phyloP scores from a whole-genome alignment of 2,113 vertebrate genomes.

The Edolisoma coerulescens region DNA sequence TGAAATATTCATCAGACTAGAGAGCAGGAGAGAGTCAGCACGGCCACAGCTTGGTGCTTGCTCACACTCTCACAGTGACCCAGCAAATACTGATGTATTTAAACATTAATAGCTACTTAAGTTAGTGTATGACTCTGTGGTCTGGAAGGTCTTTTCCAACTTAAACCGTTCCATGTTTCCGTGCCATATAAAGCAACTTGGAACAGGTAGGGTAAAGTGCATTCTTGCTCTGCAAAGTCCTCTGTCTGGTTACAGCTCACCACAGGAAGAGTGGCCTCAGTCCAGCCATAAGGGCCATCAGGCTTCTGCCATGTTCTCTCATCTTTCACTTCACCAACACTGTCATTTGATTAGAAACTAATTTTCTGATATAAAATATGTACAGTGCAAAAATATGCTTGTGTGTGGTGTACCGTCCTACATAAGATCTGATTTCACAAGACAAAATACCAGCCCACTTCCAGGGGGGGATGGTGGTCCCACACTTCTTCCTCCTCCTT shows the following conservation, averaged over 20 bases:
- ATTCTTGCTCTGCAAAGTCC: neutral
- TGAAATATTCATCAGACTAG: neutral
- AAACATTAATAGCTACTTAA: neutral
- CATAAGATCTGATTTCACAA: neutral
- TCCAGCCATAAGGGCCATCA: neutral
- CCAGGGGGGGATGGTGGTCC: neutral
- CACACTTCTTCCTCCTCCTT: neutral
- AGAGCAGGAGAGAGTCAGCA: neutral
- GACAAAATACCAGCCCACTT: neutral
- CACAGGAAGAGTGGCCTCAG: neutral
- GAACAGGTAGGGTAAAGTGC: neutral
- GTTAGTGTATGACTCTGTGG: neutral
- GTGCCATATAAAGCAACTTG: neutral
- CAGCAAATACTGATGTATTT: neutral
- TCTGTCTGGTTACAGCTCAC: neutral
- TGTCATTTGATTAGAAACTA: neutral
- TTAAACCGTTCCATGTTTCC: neutral
- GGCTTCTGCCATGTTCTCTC: accelerated
- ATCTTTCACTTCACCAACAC: neutral
- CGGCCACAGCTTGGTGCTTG: neutral
- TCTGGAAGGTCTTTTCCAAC: neutral
- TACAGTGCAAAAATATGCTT: neutral
- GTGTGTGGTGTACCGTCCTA: neutral
- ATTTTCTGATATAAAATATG: neutral
- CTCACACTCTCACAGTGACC: neutral